Base-by-base conservation (phyloP, 2,113 vertebrate species). In the Cyanocitta stelleri region DNA sequence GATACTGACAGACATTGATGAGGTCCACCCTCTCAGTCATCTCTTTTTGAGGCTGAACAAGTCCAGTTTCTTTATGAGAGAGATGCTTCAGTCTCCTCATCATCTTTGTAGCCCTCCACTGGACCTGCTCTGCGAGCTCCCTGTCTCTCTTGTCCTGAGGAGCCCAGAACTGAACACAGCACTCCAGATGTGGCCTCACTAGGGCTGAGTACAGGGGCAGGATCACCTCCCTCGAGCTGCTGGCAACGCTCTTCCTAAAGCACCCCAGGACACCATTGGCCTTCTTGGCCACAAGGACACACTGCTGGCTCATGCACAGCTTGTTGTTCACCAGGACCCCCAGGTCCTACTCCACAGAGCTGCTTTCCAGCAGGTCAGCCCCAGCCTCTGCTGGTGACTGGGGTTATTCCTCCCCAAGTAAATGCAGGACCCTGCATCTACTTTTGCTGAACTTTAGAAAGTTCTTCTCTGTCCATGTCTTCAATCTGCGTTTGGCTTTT, bases 221-320 rank as follows among this genome's bases (percentile, higher is more conserved):
- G 9, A 39, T 44, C 37, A 52, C 10, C 19, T 59, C 7, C 27
- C 19, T 11, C 0, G 0, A 7, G 0, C 16, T 39, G 3, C 33
- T 52, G n/a, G 13, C 13, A n/a, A 2, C 9, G 27, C 10, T 58
- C 11, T 58, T 44, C 35, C 32, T 73, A 4, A 29, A 1, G 16
- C 6, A 30, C 3, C 2, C 39, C 11, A 68, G 54, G 24, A n/a
- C 0, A 7, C 18, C 2, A 0, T 1, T 10, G 7, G 3, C 39
- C 9, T 74, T 52, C 23, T 39, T 44, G 52, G 19, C 22, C 39
- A 33, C 16, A 3, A 39, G 27, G 44, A 11, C 29, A 32, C 6
- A 1, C 19, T 30, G 4, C 7, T 67, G 27, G 27, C 10, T 52
- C 23, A 11, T 17, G 37, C 37, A 17, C 21, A 22, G 5, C 10